phyloP scores from a whole-genome alignment of 2,888 invertebrate species.

The Lepidochitona cinerea region DNA sequence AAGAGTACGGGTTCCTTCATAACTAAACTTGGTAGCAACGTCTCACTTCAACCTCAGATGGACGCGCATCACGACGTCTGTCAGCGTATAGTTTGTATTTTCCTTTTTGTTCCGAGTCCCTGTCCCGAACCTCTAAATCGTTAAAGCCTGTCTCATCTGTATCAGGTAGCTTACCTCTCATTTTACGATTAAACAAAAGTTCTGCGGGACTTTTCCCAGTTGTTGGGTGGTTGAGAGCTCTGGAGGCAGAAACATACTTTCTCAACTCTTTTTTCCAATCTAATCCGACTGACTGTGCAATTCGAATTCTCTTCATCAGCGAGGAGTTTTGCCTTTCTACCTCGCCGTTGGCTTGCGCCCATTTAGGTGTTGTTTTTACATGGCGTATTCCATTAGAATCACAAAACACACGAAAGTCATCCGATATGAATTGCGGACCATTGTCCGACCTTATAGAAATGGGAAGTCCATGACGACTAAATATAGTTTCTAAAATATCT shows the following conservation, averaged over 20 bases:
- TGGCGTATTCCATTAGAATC: constrained; percentile 26
- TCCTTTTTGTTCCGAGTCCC: constrained; percentile 3
- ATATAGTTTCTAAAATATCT: constrained; percentile 4
- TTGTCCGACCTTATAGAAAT: constrained; percentile 31
- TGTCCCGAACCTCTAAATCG: not conserved
- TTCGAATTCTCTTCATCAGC: constrained; percentile 31
- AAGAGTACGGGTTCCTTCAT: too few species aligned
- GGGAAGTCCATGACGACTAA: constrained; percentile 23
- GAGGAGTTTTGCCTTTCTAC: constrained; percentile 35
- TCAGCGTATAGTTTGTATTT: constrained; percentile 11
- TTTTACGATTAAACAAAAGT: constrained; percentile 1
- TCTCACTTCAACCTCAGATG: constrained; percentile 13
- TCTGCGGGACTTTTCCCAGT: constrained; percentile 23
- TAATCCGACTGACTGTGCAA: too few species aligned
- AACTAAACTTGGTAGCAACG: too few species aligned
- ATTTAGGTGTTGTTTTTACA: constrained; percentile 23
- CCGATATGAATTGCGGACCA: constrained; percentile 30
- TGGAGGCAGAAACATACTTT: constrained; percentile 27
- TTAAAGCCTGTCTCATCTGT: not conserved
- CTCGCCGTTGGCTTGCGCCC: constrained; percentile 35
- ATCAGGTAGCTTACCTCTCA: constrained; percentile 4
- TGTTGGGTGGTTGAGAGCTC: constrained; percentile 29
- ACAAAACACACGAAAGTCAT: constrained; percentile 26
- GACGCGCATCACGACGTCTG: not conserved
- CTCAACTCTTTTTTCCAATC: constrained; percentile 17